Evolutionary conservation across 2,113 vertebrate species (phyloP), one percentile per base, ranked within the genome.

Genomic region (Shinisaurus crocodilurus): DNA sequence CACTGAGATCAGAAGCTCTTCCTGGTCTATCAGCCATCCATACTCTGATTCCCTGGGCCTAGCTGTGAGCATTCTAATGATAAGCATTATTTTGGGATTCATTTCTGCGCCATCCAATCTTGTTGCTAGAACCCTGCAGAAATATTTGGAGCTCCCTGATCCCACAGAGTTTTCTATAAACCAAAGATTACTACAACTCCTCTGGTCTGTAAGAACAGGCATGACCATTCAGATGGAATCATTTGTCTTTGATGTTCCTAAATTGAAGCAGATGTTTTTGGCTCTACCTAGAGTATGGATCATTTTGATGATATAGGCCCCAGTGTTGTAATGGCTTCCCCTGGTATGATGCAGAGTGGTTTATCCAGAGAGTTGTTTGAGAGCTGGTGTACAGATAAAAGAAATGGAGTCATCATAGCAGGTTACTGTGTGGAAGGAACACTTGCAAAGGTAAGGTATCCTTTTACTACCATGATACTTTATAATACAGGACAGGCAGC

Each of bases 221-320:
- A 15, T 37, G n/a, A 81, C 45, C 29, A 1, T 37, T 37, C 45
- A 65, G 23, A 16, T 3, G 48, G 6, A n/a, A 69, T 65, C 7
- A 6, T 20, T 85, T 40, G 81, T 70, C 69, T 80, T 57, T 7
- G 40, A 10, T 16, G 86, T 83, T 0, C 0, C 79, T 32, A 18
- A 2, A 84, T 10, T 34, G 37, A 77, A 48, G 5, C 43, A 57
- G 43, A 3, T 86, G 0, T 1, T 87, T 20, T 43, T 85, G 27
- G 89, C 63, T 81, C 69, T 50, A 1, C 91, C 16, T 94, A 99
- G 99, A 99, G 99, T 88, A 99, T 99, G 99, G 99, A 99, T 93
- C 99, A 99, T 90, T 99, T 99, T 75, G 99, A 99, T 90, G 99
- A 99, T 96, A 99, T 99, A n/a, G 99, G 99, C 0, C 99, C 99